Conservation (phyloP, 2,113 vertebrate genomes). For the Myocastor coypus region DNA sequence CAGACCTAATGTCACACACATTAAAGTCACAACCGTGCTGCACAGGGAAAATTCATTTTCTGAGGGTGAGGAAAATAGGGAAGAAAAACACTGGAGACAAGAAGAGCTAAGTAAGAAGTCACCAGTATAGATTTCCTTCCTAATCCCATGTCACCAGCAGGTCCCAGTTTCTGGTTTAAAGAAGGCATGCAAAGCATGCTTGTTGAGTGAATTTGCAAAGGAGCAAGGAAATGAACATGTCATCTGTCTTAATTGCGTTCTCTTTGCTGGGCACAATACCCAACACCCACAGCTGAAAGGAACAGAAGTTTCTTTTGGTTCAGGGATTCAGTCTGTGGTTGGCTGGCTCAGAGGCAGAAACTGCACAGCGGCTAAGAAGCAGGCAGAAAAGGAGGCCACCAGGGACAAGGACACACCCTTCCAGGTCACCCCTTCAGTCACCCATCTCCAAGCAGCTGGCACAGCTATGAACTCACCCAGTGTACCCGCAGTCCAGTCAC, state of each 20-base stretch:
- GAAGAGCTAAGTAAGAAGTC: neutral
- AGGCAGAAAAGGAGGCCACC: neutral
- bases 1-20: neutral
- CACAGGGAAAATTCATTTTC: neutral
- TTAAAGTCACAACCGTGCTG: neutral
- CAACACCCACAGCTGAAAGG: neutral
- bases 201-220: neutral
- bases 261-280: neutral
- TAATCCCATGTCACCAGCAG: neutral
- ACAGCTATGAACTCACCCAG: neutral
- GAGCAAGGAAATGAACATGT: neutral
- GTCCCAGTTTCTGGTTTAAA: neutral
- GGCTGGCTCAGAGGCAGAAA: neutral
- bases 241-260: neutral
- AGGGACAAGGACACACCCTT: neutral
- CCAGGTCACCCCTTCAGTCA: neutral
- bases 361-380: neutral
- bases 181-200: neutral
- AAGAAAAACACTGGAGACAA: neutral
- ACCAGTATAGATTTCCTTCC: neutral
- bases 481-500: neutral
- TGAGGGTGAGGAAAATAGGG: neutral
- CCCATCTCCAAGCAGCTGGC: neutral
- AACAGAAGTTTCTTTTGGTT: neutral
- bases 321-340: neutral